These are phyloP conservation scores for Pocillopora damicornis DNA, from an alignment of 64 coral and sea anemone genomes.

Conservation along the genomic window DNA sequence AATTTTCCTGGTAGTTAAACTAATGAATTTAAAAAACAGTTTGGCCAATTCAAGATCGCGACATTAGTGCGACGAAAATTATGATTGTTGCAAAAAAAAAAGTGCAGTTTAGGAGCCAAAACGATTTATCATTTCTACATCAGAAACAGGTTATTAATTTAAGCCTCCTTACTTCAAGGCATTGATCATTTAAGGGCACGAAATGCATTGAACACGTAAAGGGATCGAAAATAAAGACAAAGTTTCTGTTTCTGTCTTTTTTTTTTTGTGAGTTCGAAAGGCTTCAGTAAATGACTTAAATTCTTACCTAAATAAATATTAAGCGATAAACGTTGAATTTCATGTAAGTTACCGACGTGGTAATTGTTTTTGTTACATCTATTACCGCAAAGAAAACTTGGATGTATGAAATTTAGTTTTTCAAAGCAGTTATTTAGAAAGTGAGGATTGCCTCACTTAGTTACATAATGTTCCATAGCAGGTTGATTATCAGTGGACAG, in stretches of 20 bases:
- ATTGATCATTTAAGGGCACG: too few species aligned
- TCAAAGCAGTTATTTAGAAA: neutral
- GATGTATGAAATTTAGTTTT: neutral
- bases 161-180: too few species aligned
- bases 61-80: too few species aligned
- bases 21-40: constrained; percentile 4
- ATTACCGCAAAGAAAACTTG: neutral
- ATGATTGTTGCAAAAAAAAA: too few species aligned
- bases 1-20: neutral
- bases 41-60: neutral
- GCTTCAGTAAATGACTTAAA: neutral
- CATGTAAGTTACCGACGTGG: neutral
- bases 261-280: neutral
- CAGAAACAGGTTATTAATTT: too few species aligned
- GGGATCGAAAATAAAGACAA: neutral
- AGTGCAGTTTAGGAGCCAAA: too few species aligned
- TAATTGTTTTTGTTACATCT: neutral
- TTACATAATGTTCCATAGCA: neutral
- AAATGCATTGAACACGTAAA: neutral
- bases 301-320: neutral
- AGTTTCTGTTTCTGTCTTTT: neutral
- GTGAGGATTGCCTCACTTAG: neutral
- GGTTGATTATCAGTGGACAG: neutral
- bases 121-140: too few species aligned
- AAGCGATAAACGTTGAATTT: neutral